A percentile compares a stretch with the other conserved stretches of the same genome.
These are phyloP conservation scores for Pelosia muscerda DNA, from an alignment of 2,888 invertebrate species.

Conservation along the genomic window DNA sequence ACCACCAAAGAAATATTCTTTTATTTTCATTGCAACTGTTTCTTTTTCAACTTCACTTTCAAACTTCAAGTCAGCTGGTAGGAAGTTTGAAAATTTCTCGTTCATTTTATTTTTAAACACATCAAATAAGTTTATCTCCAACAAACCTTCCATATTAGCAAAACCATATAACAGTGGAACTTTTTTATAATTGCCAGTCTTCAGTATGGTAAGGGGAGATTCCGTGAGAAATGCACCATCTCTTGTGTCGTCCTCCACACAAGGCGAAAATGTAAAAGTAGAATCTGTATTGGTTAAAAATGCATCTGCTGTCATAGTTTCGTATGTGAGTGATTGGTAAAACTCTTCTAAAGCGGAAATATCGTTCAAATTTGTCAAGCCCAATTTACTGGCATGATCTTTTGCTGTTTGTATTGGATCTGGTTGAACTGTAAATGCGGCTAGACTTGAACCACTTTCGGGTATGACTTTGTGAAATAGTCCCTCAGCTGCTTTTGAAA, in stretches of 20 bases:
- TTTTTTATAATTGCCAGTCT: constrained; percentile 52
- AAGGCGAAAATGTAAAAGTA: constrained; percentile 44
- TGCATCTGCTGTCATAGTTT: constrained; percentile 43
- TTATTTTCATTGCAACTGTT: constrained; percentile 48
- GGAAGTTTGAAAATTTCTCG: constrained; percentile 57
- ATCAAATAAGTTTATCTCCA: constrained; percentile 41
- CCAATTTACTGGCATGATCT: constrained; percentile 9
- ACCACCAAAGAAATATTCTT: constrained; percentile 65
- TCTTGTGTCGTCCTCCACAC: constrained; percentile 49
- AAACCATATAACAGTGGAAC: constrained; percentile 61
- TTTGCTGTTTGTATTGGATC: constrained; percentile 12
- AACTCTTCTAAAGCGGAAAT: constrained; percentile 15
- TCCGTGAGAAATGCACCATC: constrained; percentile 54
- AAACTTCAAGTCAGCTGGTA: constrained; percentile 62
- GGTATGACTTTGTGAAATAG: constrained; percentile 21
- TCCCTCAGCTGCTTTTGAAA: constrained; percentile 50
- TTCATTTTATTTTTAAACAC: constrained; percentile 56
- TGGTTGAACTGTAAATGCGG: constrained; percentile 7
- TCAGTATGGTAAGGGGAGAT: constrained; percentile 56
- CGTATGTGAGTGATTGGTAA: constrained; percentile 49
- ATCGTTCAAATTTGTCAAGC: constrained; percentile 6
- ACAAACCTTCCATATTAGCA: constrained; percentile 55
- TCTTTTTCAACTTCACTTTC: constrained; percentile 50
- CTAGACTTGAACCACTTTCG: constrained; percentile 18
- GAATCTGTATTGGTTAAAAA: constrained; percentile 45